These are phyloP conservation scores for Drosophila pachea DNA, from an alignment of 1,140 invertebrate species.

Conservation along the genomic window DNA sequence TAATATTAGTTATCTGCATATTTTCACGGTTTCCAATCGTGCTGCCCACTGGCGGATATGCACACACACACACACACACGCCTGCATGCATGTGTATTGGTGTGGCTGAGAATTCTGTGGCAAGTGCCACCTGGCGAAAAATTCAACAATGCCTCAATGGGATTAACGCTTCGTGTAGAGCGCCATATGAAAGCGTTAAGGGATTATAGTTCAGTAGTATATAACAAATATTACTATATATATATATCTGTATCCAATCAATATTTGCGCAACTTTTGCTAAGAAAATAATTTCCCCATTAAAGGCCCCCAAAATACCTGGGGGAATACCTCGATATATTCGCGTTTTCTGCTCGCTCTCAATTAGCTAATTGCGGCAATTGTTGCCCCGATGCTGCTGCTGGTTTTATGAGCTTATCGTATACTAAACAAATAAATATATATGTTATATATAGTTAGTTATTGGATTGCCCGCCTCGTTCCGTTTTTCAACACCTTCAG, in stretches of 20 bases:
- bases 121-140: slow-evolving; percentile 9
- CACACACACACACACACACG: slow-evolving; percentile 32
- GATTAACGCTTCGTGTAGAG: slow-evolving; percentile 1
- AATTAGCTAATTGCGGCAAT: too few species aligned
- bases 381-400: too few species aligned
- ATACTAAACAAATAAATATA: not conserved
- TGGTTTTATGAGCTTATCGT: too few species aligned
- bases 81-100: slow-evolving; percentile 5
- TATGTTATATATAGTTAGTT: not conserved
- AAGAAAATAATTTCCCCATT: too few species aligned
- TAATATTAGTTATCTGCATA: slow-evolving; percentile 78
- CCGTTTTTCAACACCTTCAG: slow-evolving; percentile 14
- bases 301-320: too few species aligned
- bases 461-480: slow-evolving; percentile 9
- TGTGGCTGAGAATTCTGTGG: slow-evolving; percentile 3
- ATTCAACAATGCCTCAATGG: slow-evolving; percentile 8
- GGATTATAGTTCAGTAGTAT: not conserved
- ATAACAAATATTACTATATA: too few species aligned
- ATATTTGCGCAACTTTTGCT: too few species aligned
- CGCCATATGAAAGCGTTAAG: not conserved
- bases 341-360: too few species aligned
- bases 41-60: slow-evolving; percentile 69
- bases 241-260: too few species aligned
- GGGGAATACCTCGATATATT: too few species aligned
- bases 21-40: slow-evolving; percentile 71